These are phyloP conservation scores for Drosophila neotestacea DNA, from an alignment of 2,888 invertebrate species.

Conservation along the genomic window DNA sequence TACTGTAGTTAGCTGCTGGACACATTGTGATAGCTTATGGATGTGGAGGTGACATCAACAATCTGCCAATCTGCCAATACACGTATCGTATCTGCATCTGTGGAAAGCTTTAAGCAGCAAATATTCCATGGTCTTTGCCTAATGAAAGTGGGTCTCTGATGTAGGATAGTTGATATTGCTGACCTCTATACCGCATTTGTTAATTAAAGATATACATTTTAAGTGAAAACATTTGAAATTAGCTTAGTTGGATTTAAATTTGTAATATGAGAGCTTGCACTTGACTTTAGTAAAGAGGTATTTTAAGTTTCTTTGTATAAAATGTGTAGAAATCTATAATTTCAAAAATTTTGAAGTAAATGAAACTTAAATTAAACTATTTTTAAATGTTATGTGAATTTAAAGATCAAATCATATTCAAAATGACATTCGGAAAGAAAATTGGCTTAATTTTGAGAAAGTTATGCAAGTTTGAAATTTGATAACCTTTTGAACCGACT, in stretches of 20 bases:
- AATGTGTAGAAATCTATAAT: too few relatives aligned
- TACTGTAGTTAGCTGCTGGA: slow-evolving; percentile 49
- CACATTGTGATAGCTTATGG: slow-evolving; percentile 54
- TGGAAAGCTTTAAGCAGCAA: slow-evolving; percentile 14
- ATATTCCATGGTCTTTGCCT: slow-evolving; percentile 2
- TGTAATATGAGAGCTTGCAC: too few relatives aligned
- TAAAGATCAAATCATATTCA: background rate
- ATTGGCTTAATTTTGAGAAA: background rate
- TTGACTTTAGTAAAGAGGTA: too few relatives aligned
- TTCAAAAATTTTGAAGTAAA: too few relatives aligned
- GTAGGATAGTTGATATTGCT: background rate
- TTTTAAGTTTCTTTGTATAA: too few relatives aligned
- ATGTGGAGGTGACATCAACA: slow-evolving; percentile 28
- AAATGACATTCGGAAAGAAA: background rate
- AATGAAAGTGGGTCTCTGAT: background rate
- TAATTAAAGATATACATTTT: background rate
- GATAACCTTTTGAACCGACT: too few relatives aligned
- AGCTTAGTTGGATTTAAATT: too few relatives aligned
- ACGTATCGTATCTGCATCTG: slow-evolving; percentile 3
- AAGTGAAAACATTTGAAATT: background rate
- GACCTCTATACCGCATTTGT: slow-evolving; percentile 6
- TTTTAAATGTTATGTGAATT: background rate
- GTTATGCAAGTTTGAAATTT: too few relatives aligned
- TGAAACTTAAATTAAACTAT: too few relatives aligned
- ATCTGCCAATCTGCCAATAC: slow-evolving; percentile 19